phyloP scores from a whole-genome alignment of 2,797 vertebrate species.

The Sebastes matsubarae region DNA sequence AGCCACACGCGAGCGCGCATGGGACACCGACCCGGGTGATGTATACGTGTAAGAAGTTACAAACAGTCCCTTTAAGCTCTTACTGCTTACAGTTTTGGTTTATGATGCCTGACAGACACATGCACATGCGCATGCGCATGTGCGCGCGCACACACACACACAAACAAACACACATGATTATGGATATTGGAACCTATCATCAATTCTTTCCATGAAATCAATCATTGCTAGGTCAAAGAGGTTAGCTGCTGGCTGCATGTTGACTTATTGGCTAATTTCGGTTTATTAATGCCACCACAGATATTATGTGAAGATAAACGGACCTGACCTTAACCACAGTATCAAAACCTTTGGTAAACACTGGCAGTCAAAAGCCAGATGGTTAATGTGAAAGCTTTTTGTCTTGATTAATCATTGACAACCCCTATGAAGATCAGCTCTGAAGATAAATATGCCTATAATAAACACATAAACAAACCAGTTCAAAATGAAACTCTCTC shows the following conservation, averaged over 20 bases:
- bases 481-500: neutral
- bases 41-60: too few species aligned
- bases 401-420: neutral
- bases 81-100: neutral
- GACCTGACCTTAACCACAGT: neutral
- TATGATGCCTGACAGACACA: neutral
- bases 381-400: neutral
- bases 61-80: neutral
- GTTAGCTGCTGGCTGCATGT: neutral
- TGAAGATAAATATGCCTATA: neutral
- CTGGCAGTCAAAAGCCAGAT: neutral
- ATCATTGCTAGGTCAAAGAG: neutral
- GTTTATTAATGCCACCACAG: neutral
- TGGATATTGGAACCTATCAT: neutral
- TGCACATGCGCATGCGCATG: neutral
- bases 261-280: neutral
- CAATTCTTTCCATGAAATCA: neutral
- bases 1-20: too few species aligned
- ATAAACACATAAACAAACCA: neutral
- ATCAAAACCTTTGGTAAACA: neutral
- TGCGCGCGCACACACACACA: neutral
- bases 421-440: neutral
- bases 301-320: neutral
- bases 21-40: too few species aligned
- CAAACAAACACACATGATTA: neutral